phyloP scores from a whole-genome alignment of 2,113 vertebrate genomes.

The Amphiprion ocellaris region DNA sequence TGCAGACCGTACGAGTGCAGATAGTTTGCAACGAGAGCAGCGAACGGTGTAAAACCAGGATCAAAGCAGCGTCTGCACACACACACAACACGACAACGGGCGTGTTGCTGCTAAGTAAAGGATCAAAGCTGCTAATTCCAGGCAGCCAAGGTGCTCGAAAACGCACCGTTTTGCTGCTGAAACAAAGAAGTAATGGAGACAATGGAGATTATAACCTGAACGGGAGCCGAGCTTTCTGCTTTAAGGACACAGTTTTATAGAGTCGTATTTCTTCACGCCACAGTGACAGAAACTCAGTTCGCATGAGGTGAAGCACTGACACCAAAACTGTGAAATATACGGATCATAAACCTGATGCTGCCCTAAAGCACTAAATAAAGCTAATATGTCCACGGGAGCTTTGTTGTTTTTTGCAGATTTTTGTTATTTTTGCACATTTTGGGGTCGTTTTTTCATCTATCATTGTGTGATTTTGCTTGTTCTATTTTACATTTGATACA shows the following conservation, averaged over 20 bases:
- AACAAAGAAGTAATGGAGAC: constrained; percentile 37
- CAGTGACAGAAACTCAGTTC: background rate
- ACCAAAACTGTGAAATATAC: constrained; percentile 21
- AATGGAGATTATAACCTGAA: constrained; percentile 13
- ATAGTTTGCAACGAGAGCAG: constrained; percentile 46
- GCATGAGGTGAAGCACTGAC: background rate
- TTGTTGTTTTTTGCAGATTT: no score
- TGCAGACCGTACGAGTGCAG: constrained; percentile 60
- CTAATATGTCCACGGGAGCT: background rate
- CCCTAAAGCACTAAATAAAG: background rate
- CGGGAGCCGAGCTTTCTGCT: background rate
- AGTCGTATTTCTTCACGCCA: background rate
- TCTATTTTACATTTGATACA: no score
- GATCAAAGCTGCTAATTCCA: constrained; percentile 75
- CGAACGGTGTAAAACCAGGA: constrained; percentile 34
- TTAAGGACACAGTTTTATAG: constrained; percentile 30
- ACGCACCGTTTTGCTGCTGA: constrained; percentile 25
- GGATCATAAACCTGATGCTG: background rate
- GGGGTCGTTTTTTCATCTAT: no score
- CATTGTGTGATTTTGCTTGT: no score
- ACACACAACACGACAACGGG: constrained; percentile 49
- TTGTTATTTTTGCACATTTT: no score
- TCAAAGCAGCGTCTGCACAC: constrained; percentile 56
- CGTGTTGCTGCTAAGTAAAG: constrained; percentile 39
- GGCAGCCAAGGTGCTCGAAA: constrained; percentile 20